Conservation (phyloP, 2,888 invertebrate species). For the Eilema depressum region DNA sequence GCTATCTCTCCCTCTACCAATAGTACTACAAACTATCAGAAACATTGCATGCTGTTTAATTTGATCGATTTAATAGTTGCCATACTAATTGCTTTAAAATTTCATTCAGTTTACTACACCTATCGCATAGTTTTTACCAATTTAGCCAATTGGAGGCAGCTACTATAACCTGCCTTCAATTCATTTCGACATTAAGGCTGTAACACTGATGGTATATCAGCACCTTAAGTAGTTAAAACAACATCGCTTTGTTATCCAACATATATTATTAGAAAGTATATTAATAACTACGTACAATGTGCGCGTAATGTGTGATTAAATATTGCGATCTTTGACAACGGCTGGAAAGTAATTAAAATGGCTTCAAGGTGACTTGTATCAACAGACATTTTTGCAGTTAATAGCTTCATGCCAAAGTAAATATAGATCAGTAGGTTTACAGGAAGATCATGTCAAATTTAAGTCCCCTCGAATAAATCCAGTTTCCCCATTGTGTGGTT, state of each 20-base stretch:
- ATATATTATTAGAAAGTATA: constrained; percentile 42
- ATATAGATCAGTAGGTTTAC: background rate
- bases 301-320: constrained; percentile 34
- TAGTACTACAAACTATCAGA: no score
- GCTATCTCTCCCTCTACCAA: no score
- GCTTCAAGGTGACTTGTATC: constrained; percentile 13
- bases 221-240: background rate
- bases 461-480: no score
- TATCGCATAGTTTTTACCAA: no score
- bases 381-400: constrained; percentile 12
- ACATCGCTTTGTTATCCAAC: constrained; percentile 6
- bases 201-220: background rate
- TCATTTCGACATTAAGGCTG: background rate
- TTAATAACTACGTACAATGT: constrained; percentile 23
- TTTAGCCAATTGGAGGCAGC: no score
- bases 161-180: no score
- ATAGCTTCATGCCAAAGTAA: background rate
- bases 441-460: no score
- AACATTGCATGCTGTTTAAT: no score
- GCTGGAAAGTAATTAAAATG: constrained; percentile 19
- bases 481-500: no score
- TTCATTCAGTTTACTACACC: no score
- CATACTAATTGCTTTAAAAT: no score
- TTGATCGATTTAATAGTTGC: no score
- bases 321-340: constrained; percentile 16